A percentile compares a stretch with the other conserved stretches of the same genome.
Evolutionary conservation across 2,888 invertebrate species (phyloP).

Genomic region (Phalangium opilio): DNA sequence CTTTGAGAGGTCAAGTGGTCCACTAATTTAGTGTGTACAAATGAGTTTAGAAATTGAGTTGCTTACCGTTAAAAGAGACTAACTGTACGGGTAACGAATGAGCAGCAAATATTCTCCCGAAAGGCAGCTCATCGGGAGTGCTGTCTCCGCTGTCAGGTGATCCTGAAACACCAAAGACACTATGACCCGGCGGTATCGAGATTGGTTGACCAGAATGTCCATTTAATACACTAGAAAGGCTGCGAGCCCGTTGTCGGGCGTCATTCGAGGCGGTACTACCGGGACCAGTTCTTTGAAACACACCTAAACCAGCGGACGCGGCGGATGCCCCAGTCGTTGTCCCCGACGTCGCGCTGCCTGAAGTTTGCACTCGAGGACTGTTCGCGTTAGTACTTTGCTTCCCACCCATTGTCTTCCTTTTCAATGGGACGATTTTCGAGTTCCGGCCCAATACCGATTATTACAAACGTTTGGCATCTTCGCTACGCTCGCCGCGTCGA

Average conservation of each 20-base stretch:
- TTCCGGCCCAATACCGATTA: too few species aligned
- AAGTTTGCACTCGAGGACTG: slow-evolving; percentile 8
- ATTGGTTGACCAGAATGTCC: slow-evolving; percentile 18
- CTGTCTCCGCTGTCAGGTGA: slow-evolving; percentile 17
- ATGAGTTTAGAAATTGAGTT: too few species aligned
- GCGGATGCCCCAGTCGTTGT: slow-evolving; percentile 13
- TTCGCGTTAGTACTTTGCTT: slow-evolving; percentile 17
- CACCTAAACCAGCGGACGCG: slow-evolving; percentile 10
- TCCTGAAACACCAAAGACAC: slow-evolving; percentile 14
- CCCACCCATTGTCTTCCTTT: slow-evolving; percentile 13
- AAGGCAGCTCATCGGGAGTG: slow-evolving; percentile 15
- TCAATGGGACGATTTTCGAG: too few species aligned
- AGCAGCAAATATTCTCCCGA: slow-evolving; percentile 38
- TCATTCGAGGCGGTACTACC: slow-evolving; percentile 11
- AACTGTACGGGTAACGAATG: slow-evolving; percentile 81
- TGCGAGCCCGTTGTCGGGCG: slow-evolving; percentile 19
- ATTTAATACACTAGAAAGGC: slow-evolving; percentile 18
- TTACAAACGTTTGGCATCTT: too few species aligned
- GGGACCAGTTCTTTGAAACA: slow-evolving; percentile 12
- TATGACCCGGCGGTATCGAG: slow-evolving; percentile 15
- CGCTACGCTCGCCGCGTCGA: too few species aligned
- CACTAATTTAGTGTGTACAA: too few species aligned
- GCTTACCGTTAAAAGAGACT: slow-evolving; percentile 78
- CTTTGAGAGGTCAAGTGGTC: too few species aligned
- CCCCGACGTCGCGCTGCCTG: neutral